Evolutionary conservation across 2,113 vertebrate species (phyloP).

Genomic region (Neolamprologus variostigma): DNA sequence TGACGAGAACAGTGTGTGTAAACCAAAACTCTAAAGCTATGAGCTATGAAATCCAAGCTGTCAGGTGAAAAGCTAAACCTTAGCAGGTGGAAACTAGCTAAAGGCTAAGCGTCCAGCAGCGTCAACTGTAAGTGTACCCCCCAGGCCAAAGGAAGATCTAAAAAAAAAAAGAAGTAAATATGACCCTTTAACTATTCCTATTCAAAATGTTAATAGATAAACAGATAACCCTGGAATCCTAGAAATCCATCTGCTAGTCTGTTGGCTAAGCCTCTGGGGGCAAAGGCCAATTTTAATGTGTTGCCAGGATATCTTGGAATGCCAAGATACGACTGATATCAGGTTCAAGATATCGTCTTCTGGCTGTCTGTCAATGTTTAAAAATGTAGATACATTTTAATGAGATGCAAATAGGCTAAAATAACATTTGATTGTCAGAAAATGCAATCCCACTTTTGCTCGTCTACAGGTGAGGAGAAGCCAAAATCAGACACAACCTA

Average conservation of each 20-base stretch:
- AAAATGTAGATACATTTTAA: neutral
- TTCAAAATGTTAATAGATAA: neutral
- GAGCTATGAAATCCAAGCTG: neutral
- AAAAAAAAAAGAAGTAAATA: neutral
- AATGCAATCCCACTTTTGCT: neutral
- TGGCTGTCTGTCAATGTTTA: rapidly evolving
- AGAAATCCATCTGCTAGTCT: neutral
- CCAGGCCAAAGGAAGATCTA: neutral
- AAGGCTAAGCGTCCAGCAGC: neutral
- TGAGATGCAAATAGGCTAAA: neutral
- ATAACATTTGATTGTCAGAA: neutral
- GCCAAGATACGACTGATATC: neutral
- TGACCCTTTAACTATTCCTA: neutral
- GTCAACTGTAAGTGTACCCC: neutral
- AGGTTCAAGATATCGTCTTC: neutral
- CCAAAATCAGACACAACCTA: neutral
- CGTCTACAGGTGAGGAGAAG: neutral
- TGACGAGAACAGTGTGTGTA: neutral
- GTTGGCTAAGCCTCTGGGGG: neutral
- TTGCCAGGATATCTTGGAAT: neutral
- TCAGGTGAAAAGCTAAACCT: neutral
- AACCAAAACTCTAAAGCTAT: neutral
- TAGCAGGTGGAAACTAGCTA: too few relatives aligned
- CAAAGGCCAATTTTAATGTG: neutral
- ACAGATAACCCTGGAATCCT: neutral